Conservation (phyloP, 2,797 vertebrate species). For the Botia almorhae region DNA sequence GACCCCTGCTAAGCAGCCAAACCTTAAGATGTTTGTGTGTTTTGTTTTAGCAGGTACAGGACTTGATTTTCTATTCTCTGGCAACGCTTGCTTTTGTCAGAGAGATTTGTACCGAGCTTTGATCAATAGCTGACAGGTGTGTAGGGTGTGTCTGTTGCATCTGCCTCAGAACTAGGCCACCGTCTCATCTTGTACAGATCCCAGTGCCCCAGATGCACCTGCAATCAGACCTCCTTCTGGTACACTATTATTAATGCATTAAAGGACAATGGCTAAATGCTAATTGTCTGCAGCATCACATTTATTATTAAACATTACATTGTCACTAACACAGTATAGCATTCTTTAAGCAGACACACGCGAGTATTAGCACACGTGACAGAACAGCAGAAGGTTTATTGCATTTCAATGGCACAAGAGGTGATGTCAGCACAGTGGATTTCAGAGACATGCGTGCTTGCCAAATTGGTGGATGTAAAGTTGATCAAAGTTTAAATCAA, state of each 20-base stretch:
- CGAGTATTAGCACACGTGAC: not conserved
- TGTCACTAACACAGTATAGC: not conserved
- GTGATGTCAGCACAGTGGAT: not conserved
- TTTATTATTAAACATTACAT: conserved; percentile 1
- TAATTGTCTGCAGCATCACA: conserved; percentile 23
- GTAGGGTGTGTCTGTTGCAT: conserved; percentile 35
- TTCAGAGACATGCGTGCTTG: not conserved
- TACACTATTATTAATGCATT: conserved; percentile 38
- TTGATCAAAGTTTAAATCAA: conserved; percentile 46
- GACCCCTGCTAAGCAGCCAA: not conserved
- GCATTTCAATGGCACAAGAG: not conserved
- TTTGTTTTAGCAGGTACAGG: conserved; percentile 1
- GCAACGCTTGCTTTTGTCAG: conserved; percentile 45
- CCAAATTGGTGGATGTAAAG: conserved; percentile 17
- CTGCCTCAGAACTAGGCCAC: conserved; percentile 46
- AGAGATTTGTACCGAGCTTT: conserved; percentile 51
- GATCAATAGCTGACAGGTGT: conserved; percentile 57
- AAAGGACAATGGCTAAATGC: not conserved
- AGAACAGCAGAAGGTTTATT: not conserved
- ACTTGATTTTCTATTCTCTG: conserved; percentile 27
- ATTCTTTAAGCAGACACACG: not conserved
- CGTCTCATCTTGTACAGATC: conserved; percentile 9
- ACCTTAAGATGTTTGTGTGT: not conserved
- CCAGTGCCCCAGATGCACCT: conserved; percentile 41
- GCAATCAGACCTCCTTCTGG: conserved; percentile 35